Conservation (phyloP, 2,888 invertebrate genomes). For the Rhamnusium bicolor region DNA sequence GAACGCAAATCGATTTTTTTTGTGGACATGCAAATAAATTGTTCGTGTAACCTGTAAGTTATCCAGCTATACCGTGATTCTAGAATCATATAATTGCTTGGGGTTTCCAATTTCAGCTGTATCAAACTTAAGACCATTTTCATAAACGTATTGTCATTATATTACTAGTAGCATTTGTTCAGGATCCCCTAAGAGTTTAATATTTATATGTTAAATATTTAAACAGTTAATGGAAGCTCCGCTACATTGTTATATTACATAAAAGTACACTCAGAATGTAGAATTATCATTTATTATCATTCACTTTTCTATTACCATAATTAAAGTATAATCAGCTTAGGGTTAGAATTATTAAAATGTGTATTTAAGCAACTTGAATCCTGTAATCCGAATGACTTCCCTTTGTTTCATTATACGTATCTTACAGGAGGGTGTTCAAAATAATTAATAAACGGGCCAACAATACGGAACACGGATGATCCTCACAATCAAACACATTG, state of each 20-base stretch:
- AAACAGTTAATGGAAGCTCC: background rate
- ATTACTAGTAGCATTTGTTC: background rate
- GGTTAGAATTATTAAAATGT: conserved; percentile 16
- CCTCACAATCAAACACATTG: conserved; percentile 53
- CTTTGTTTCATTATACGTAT: conserved; percentile 32
- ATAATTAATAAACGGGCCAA: conserved; percentile 44
- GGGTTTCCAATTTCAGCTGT: too few relatives aligned
- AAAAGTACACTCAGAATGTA: background rate
- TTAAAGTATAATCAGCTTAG: conserved; percentile 17
- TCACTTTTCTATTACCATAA: conserved; percentile 7
- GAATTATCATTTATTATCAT: conserved; percentile 12
- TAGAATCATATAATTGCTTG: too few relatives aligned
- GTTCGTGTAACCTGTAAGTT: too few relatives aligned
- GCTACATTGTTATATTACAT: background rate
- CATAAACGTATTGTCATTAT: background rate
- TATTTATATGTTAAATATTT: background rate
- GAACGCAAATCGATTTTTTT: too few relatives aligned
- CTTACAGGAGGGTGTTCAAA: conserved; percentile 22
- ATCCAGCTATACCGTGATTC: too few relatives aligned
- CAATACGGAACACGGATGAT: conserved; percentile 43
- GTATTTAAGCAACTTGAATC: conserved; percentile 7
- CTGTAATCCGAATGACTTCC: conserved; percentile 31
- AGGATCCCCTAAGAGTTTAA: background rate
- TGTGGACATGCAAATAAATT: too few relatives aligned
- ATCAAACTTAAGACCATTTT: background rate